These are phyloP conservation scores for Acinonyx jubatus DNA, from an alignment of 2,113 vertebrate species.

Conservation along the genomic window DNA sequence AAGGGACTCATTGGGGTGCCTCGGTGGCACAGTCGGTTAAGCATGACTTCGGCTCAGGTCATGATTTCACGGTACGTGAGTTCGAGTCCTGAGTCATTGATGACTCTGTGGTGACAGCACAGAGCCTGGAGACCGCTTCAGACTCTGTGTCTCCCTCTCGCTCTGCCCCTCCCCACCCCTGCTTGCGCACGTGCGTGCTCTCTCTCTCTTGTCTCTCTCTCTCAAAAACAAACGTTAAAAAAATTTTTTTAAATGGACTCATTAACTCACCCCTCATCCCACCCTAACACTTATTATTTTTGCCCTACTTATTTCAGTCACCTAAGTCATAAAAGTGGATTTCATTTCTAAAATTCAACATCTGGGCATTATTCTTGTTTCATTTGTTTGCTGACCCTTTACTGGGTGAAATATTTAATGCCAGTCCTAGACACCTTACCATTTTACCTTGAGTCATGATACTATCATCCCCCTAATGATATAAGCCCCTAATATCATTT, in stretches of 20 bases:
- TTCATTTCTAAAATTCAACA: background rate
- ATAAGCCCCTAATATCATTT: background rate
- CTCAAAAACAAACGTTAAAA: too few relatives aligned
- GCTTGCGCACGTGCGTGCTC: fast-evolving
- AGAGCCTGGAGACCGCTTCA: too few relatives aligned
- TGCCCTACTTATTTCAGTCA: background rate
- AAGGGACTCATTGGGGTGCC: background rate
- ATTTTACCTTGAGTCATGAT: background rate
- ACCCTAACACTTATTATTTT: background rate
- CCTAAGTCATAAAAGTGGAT: background rate
- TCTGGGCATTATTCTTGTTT: background rate
- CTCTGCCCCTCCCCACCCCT: too few relatives aligned
- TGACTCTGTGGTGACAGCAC: too few relatives aligned
- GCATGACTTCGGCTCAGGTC: too few relatives aligned
- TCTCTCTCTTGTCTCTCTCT: too few relatives aligned
- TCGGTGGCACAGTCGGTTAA: too few relatives aligned
- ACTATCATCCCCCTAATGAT: background rate
- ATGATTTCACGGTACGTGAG: too few relatives aligned
- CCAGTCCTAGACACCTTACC: background rate
- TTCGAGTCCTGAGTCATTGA: too few relatives aligned
- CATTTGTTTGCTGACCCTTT: background rate
- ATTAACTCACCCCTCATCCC: background rate
- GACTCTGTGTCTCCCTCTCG: too few relatives aligned
- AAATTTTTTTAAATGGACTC: background rate
- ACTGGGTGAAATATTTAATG: background rate